phyloP scores from a whole-genome alignment of 2,888 invertebrate genomes.

The Marronus borbonicus region DNA sequence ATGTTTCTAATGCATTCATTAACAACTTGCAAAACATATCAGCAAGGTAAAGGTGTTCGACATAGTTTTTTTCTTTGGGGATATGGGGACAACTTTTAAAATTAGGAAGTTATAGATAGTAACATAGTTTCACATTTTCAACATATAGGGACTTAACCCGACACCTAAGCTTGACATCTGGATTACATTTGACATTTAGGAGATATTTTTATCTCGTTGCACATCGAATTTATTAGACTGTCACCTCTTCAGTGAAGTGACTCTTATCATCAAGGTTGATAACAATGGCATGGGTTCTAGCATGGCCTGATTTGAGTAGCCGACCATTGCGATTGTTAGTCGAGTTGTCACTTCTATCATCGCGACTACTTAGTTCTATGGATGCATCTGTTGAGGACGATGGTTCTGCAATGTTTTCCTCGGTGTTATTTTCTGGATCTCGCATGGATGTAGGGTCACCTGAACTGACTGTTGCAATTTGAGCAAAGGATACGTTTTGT shows the following conservation, averaged over 20 bases:
- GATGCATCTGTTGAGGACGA: conserved; percentile 53
- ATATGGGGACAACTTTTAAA: background rate
- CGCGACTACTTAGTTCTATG: conserved; percentile 60
- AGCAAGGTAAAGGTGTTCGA: background rate
- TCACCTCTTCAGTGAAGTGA: conserved; percentile 86
- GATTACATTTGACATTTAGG: too few relatives aligned
- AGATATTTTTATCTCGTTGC: too few relatives aligned
- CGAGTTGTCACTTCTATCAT: conserved; percentile 62
- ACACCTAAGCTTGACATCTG: background rate
- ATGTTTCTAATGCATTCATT: background rate
- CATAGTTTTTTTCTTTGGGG: conserved; percentile 11
- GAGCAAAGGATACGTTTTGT: conserved; percentile 72
- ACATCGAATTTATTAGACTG: conserved; percentile 72
- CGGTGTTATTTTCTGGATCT: conserved; percentile 52
- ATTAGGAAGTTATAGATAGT: background rate
- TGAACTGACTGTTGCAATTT: conserved; percentile 57
- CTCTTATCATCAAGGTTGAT: conserved; percentile 87
- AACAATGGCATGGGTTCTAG: conserved; percentile 83
- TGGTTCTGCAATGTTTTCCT: conserved; percentile 55
- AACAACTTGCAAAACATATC: conserved; percentile 15
- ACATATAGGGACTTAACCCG: background rate
- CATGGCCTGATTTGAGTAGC: conserved; percentile 76
- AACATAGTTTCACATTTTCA: background rate
- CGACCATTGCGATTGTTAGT: conserved; percentile 64
- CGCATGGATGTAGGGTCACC: conserved; percentile 52